Percentiles rank a stretch among this genome's conserved stretches.
Evolutionary conservation across 1,140 invertebrate genomes (phyloP).

Genomic region (Dreissena polymorpha): DNA sequence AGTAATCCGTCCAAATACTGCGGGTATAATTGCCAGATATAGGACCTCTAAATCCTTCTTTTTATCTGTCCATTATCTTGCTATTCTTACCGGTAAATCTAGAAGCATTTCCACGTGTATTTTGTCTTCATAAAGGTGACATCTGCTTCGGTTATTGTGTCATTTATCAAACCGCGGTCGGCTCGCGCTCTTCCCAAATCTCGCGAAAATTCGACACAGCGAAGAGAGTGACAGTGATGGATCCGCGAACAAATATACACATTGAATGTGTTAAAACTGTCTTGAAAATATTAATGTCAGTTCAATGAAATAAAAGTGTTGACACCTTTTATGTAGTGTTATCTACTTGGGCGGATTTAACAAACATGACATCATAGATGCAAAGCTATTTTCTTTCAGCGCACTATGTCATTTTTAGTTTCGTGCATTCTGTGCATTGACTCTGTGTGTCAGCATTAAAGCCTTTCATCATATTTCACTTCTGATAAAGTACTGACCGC

Average conservation of each 20-base stretch:
- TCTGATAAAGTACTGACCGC: not conserved
- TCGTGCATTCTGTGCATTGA: not conserved
- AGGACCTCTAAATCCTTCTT: conserved; percentile 21
- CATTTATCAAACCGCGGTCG: conserved; percentile 23
- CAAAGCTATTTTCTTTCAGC: not conserved
- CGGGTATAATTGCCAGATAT: conserved; percentile 22
- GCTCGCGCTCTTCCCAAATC: not conserved
- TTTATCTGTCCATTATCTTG: not conserved
- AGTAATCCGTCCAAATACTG: conserved; percentile 2
- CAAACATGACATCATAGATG: not conserved
- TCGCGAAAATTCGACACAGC: conserved; percentile 21
- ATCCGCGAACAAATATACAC: conserved; percentile 27
- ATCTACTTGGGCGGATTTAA: conserved; percentile 37
- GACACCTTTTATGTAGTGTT: conserved; percentile 50
- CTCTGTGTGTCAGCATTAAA: not conserved
- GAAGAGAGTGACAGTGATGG: conserved; percentile 23
- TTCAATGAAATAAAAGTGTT: conserved; percentile 38
- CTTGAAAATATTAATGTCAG: conserved; percentile 45
- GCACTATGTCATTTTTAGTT: no score
- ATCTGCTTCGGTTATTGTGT: not conserved
- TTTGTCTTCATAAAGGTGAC: conserved; percentile 46
- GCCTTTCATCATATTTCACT: not conserved
- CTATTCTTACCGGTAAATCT: conserved; percentile 37
- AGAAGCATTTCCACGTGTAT: conserved; percentile 26
- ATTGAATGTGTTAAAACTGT: not conserved